These are phyloP conservation scores for Coptodon bakossiorum DNA, from an alignment of 2,113 vertebrate genomes.

Conservation along the genomic window DNA sequence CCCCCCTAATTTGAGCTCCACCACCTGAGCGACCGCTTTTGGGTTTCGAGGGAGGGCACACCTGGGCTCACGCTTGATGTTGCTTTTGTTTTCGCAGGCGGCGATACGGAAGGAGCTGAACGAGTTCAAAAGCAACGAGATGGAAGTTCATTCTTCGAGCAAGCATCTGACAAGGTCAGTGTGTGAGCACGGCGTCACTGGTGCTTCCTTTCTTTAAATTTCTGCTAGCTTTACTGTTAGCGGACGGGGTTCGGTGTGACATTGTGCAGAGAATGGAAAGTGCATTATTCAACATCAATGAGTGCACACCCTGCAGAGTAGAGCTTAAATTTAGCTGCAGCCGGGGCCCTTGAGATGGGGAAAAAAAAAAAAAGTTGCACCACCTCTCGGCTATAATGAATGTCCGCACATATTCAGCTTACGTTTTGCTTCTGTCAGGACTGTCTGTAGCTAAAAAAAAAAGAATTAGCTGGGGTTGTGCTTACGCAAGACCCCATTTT, in stretches of 20 bases:
- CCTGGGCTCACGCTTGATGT: neutral
- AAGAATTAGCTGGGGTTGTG: neutral
- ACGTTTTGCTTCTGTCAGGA: constrained; percentile 25
- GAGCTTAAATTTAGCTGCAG: constrained; percentile 41
- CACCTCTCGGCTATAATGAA: constrained; percentile 49
- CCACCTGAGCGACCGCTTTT: neutral
- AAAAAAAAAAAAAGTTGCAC: neutral
- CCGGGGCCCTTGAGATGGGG: constrained; percentile 2
- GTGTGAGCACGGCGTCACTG: neutral
- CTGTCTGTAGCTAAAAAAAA: neutral
- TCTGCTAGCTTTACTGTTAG: accelerated
- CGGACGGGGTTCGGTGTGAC: neutral
- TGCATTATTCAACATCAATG: neutral
- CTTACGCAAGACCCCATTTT: constrained; percentile 15
- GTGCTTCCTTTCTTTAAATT: neutral
- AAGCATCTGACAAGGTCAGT: constrained; percentile 93
- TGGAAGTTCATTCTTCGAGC: constrained; percentile 97
- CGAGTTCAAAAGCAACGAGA: constrained; percentile 97
- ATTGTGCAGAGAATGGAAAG: neutral
- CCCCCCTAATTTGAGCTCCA: neutral
- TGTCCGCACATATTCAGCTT: constrained; percentile 45
- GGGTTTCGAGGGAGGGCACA: neutral
- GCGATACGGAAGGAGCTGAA: constrained; percentile 98
- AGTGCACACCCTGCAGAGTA: neutral
- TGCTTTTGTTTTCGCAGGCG: constrained; percentile 71